Evolutionary conservation across 2,888 invertebrate genomes (phyloP), one percentile per base, ranked within the genome.

Genomic region (Drosophila prolongata): DNA sequence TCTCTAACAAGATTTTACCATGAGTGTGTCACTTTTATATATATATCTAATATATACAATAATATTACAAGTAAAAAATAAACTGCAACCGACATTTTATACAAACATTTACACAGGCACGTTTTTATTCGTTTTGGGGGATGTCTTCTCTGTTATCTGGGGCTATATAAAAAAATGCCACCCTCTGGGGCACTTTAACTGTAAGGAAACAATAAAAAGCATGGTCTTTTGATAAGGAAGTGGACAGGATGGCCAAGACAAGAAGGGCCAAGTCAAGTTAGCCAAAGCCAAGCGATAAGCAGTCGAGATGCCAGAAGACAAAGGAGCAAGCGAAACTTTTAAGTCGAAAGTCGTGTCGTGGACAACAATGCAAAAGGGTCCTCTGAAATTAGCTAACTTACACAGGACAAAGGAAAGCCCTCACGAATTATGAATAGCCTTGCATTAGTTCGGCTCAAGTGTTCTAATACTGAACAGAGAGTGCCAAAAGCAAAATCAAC

Each of bases 1-100:
- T 84, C 89, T 88, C 83, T 88, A 86, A 86, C 87, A 88, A 88
- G 89, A 84, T 84, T 84, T 84, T 84, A 84, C 78, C 76, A 86
- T 84, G 88, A 77, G 89, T 75, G 87, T 84, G 83, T 88, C 89
- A 82, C 89, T 88, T 84, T 88, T 75, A 68, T 75, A 73, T 40
- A 59, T 76, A 87, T 79, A 82, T 82, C 69, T 78, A 75, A 84
- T 76, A 87, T 84, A 77, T 79, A 72, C 78, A 73, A 81, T 84
- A 79, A 77, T 81, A 75, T 78, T 87, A 81, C 72, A 68, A 58
- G 42, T 61, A 58, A 50, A 68, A 77, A 86, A 77, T 79, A 82
- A 88, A 76, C 80, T 59, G 87, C 86, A 71, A 77, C 75, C 79
- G 82, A 75, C 77, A 81, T 87, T 82, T 82, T 82, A 87, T 82